Base-by-base conservation (phyloP, 2,797 vertebrate genomes). In the Gouania willdenowi region DNA sequence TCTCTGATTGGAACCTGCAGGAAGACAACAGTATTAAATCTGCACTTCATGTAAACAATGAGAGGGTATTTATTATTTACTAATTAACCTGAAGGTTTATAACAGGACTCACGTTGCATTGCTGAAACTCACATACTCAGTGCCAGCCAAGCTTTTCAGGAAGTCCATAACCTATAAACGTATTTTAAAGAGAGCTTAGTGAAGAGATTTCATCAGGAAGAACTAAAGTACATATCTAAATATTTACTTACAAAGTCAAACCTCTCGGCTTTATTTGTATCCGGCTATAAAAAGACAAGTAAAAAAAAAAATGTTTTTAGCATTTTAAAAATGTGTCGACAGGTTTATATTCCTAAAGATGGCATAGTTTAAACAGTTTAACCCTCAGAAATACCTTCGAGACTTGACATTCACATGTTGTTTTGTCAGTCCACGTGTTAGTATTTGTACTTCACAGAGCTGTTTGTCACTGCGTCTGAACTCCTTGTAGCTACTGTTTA, bases 1-100 rank as follows among this genome's bases (percentile, higher is more conserved):
- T 92, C 73, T 95, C 93, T 33, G 93, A 96, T 59, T 96, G 93
- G 71, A 95, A 96, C 52, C 93, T 95, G 63, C 51, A 48, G 23
- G 23, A 45, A 56, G 6, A 50, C 4, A 12, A 16, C 0, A 35
- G 0, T n/a, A n/a, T n/a, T 4, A 55, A 50, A 26, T 2, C 10
- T 34, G 8, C 2, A 13, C 35, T 43, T 28, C 6, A 17, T 0
- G 1, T 24, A 12, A 8, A 12, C 24, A 36, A 3, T 31, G 4
- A 16, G 4, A 26, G 4, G 6, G 8, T 11, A 2, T 2, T 13
- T 14, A 27, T 13, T 8, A 9, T 41, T 28, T 44, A 5, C 9
- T 26, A 3, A 40, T n/a, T n/a, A n/a, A n/a, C n/a, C n/a, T n/a
- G n/a, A n/a, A n/a, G n/a, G n/a, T n/a, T n/a, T n/a, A 18, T 26